These are phyloP conservation scores for Drosophila persimilis DNA, from an alignment of 1,140 invertebrate genomes.

Conservation along the genomic window DNA sequence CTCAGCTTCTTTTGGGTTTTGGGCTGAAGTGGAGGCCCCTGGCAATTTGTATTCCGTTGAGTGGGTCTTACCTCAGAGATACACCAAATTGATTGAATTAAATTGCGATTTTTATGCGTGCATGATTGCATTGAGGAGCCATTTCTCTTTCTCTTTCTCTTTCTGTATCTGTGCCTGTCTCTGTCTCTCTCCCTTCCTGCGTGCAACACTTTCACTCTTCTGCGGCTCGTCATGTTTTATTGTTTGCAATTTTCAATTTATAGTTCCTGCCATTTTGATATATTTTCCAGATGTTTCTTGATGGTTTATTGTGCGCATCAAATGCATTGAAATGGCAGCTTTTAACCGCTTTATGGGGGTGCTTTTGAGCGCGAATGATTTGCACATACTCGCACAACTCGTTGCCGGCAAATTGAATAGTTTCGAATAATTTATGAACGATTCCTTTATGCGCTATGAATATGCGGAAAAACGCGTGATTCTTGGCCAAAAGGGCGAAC, in stretches of 20 bases:
- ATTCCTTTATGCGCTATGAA: constrained; percentile 21
- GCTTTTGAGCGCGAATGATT: constrained; percentile 35
- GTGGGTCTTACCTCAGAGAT: constrained; percentile 41
- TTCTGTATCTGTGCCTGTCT: constrained; percentile 6
- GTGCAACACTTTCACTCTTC: constrained; percentile 6
- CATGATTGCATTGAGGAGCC: constrained; percentile 74
- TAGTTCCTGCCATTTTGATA: constrained; percentile 48
- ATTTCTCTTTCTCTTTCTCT: constrained; percentile 11
- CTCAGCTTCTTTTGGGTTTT: constrained; percentile 13
- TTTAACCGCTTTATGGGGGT: constrained; percentile 45
- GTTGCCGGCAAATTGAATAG: constrained; percentile 34
- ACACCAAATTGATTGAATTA: constrained; percentile 73
- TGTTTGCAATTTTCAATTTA: constrained; percentile 57
- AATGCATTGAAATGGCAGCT: constrained; percentile 36
- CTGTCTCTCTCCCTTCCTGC: neutral
- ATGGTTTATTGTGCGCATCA: constrained; percentile 41
- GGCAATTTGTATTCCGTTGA: constrained; percentile 67
- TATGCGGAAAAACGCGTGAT: constrained; percentile 5
- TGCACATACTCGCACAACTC: constrained; percentile 12
- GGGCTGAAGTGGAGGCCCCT: constrained; percentile 25
- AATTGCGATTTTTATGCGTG: constrained; percentile 75
- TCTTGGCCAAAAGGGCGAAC: too few relatives aligned
- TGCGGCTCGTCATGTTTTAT: constrained; percentile 51
- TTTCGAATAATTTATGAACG: constrained; percentile 55
- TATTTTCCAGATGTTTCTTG: constrained; percentile 11